These are phyloP conservation scores for Ochlodes sylvanus DNA, from an alignment of 2,888 invertebrate species.

Conservation along the genomic window DNA sequence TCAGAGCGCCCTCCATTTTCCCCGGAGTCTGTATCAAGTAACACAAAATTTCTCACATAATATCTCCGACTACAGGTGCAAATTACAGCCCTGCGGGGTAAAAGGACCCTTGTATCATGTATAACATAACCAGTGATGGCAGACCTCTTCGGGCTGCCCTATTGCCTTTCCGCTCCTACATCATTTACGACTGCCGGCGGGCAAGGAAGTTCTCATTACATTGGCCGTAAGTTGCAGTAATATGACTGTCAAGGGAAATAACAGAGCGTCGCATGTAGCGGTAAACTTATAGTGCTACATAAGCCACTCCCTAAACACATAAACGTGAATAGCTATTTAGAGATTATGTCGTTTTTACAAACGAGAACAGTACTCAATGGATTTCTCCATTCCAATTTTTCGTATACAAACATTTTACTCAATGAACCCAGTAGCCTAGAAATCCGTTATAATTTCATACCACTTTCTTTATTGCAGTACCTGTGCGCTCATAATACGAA, in stretches of 20 bases:
- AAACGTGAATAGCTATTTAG: constrained; percentile 39
- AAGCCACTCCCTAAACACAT: constrained; percentile 47
- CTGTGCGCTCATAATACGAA: constrained; percentile 39
- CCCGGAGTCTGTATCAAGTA: constrained; percentile 54
- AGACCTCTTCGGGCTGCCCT: constrained; percentile 59
- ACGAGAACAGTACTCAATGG: background rate
- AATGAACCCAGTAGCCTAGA: background rate
- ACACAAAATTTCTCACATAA: constrained; percentile 76
- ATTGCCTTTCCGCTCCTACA: constrained; percentile 41
- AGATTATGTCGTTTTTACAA: constrained; percentile 27
- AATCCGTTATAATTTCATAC: background rate
- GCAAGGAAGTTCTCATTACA: constrained; percentile 58
- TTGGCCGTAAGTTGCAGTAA: constrained; percentile 69
- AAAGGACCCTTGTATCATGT: constrained; percentile 68
- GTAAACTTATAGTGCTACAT: constrained; percentile 59
- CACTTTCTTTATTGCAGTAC: background rate
- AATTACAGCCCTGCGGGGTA: constrained; percentile 72
- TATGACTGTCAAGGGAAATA: constrained; percentile 79
- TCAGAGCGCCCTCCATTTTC: constrained; percentile 44
- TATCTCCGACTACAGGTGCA: constrained; percentile 78
- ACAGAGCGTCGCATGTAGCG: constrained; percentile 62
- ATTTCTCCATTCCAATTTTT: background rate
- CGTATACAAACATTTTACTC: background rate
- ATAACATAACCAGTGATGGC: constrained; percentile 56
- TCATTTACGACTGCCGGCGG: constrained; percentile 52